Base-by-base conservation (phyloP, 2,888 invertebrate species). In the Belgica antarctica region DNA sequence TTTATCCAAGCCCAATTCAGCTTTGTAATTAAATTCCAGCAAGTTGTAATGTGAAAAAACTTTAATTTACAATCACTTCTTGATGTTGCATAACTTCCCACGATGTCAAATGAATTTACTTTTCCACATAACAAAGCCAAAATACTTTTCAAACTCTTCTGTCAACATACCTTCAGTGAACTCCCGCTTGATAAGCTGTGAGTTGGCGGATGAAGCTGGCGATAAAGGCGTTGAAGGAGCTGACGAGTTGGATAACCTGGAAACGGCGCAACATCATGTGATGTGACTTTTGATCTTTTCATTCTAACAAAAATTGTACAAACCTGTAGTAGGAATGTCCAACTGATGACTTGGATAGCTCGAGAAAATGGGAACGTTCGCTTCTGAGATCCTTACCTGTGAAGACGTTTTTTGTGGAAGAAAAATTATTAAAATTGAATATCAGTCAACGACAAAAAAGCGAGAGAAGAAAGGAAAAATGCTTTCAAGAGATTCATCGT, bases 81-180 rank as follows among this genome's bases (percentile, higher is more conserved):
- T n/a, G n/a, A n/a, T n/a, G n/a, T n/a, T n/a, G n/a, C n/a, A n/a
- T n/a, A n/a, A n/a, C n/a, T n/a, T n/a, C n/a, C n/a, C n/a, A n/a
- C n/a, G n/a, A n/a, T n/a, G n/a, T n/a, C n/a, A n/a, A n/a, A n/a
- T n/a, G n/a, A n/a, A n/a, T n/a, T n/a, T n/a, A n/a, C n/a, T n/a
- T n/a, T n/a, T n/a, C n/a, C n/a, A n/a, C n/a, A n/a, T n/a, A n/a
- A n/a, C n/a, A n/a, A n/a, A n/a, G n/a, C n/a, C n/a, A n/a, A n/a
- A n/a, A n/a, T n/a, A n/a, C n/a, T n/a, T n/a, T n/a, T n/a, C n/a
- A n/a, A n/a, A n/a, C n/a, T n/a, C n/a, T n/a, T n/a, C n/a, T n/a
- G n/a, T n/a, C n/a, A n/a, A n/a, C n/a, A n/a, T 31, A 68, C 68
- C 68, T 34, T 68, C 68, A 57, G 52, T 68, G 24, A 68, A 68